Conservation (phyloP, 2,797 vertebrate genomes). For the Florisuga fusca region DNA sequence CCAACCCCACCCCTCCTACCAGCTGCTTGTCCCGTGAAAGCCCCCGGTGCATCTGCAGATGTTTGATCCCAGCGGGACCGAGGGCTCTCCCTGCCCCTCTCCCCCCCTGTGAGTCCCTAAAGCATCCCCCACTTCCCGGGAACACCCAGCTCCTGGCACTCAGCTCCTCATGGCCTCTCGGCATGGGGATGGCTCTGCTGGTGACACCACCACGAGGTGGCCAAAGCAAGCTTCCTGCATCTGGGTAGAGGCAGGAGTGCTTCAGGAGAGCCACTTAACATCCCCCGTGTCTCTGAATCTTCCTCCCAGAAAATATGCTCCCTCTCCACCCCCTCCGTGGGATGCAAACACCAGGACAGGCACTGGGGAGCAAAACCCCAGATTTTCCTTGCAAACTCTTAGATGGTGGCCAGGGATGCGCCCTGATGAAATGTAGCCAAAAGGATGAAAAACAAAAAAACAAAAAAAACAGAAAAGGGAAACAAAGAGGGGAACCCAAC, state of each 20-base stretch:
- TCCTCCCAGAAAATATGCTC: not conserved
- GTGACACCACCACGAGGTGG: rapidly evolving
- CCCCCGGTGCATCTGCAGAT: rapidly evolving
- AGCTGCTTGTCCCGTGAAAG: not conserved
- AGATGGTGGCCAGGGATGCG: not conserved
- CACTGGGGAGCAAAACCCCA: rapidly evolving
- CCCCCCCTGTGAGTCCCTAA: not conserved
- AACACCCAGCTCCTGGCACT: rapidly evolving
- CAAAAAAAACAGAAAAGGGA: not conserved
- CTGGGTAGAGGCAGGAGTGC: not conserved
- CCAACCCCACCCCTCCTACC: not conserved
- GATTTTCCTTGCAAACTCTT: not conserved
- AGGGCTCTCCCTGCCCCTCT: not conserved
- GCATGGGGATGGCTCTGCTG: not conserved
- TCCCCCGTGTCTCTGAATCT: not conserved
- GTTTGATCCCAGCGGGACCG: not conserved
- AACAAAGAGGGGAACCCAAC: not conserved
- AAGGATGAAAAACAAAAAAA: not conserved
- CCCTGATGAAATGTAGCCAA: not conserved
- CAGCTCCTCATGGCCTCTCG: rapidly evolving
- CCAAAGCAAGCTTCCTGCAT: not conserved
- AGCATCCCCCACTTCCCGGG: not conserved
- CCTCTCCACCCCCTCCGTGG: too few species aligned
- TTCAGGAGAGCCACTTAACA: not conserved
- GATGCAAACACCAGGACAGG: not conserved